Conservation (phyloP, 1,140 invertebrate genomes). For the Aplysia californica region DNA sequence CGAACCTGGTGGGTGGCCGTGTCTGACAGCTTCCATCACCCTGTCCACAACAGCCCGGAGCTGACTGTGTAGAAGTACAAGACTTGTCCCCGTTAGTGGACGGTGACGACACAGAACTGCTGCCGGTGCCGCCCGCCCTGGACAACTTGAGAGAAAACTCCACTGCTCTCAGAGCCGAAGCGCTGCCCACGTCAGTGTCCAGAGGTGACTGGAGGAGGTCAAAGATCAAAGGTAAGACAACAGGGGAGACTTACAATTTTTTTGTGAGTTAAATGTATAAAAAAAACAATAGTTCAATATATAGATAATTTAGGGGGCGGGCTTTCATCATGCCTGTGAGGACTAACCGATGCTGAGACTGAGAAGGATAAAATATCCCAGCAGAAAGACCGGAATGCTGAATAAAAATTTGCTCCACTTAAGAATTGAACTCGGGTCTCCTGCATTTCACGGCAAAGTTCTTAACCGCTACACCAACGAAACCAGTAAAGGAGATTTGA, state of each 20-base stretch:
- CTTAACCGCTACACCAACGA: too few species aligned
- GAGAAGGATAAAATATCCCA: too few species aligned
- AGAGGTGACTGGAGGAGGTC: slow-evolving; percentile 26
- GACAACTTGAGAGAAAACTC: slow-evolving; percentile 23
- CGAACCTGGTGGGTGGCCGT: neutral
- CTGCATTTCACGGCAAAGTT: too few species aligned
- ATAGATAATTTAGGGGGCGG: neutral
- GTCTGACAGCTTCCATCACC: neutral
- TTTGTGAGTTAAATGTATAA: neutral
- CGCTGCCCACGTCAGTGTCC: slow-evolving; percentile 30
- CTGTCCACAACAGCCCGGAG: neutral
- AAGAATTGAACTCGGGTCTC: too few species aligned
- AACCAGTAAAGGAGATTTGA: too few species aligned
- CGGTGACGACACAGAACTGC: too few species aligned
- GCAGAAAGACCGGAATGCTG: neutral
- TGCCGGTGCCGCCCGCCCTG: too few species aligned
- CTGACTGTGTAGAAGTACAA: neutral
- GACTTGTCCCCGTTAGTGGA: too few species aligned
- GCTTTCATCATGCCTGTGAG: neutral
- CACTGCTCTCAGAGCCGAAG: slow-evolving; percentile 28
- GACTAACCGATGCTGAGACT: neutral
- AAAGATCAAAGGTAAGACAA: neutral
- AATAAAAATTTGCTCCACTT: too few species aligned
- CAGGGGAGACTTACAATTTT: neutral
- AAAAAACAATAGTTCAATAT: neutral